Base-by-base conservation (phyloP, 2,113 vertebrate species). In the Nestor notabilis region DNA sequence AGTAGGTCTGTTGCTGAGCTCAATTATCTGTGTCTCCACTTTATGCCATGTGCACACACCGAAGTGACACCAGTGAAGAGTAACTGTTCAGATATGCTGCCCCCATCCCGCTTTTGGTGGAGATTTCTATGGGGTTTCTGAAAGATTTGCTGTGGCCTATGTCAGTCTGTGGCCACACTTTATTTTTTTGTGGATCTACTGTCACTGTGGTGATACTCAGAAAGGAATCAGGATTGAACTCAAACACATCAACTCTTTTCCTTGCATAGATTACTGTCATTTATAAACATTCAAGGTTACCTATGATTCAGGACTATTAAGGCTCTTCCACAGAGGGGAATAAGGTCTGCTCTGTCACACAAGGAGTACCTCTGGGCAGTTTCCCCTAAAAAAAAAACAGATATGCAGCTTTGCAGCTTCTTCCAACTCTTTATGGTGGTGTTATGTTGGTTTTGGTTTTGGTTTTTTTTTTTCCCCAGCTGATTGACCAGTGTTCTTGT, bases 401-500 rank as follows among this genome's bases (percentile, higher is more conserved):
- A 65, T 37, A 52, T 66, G 31, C 61, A 86, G 39, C 33, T 70
- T 87, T 66, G 31, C 61, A 86, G 39, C 33, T 70, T 87, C 47
- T 97, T 56, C 47, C 35, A 80, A 0, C 14, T 79, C 27, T 46
- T 78, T 35, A 28, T 41, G 20, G 12, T 58, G 56, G 33, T 58
- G 20, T 56, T 56, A 56, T n/a, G 55, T 35, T 58, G 33, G 39
- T 39, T 39, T 39, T 77, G 15, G 25, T 78, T 69, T 4, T 20
- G 46, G 64, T 71, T 41, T 49, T 39, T 87, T 74, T 84, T 29
- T 31, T 39, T 46, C 60, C 58, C 66, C 96, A 98, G 98, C 84
- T 98, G 70, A 98, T 98, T 90, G 93, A 92, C 53, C 53, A 97
- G 5, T 98, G 98, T 52, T 94, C 95, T 24, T 95, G 93, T 6